Percentiles rank a stretch among this genome's conserved stretches.
phyloP scores from a whole-genome alignment of 92 coral and sea anemone genomes.

The Actinostola sp. region DNA sequence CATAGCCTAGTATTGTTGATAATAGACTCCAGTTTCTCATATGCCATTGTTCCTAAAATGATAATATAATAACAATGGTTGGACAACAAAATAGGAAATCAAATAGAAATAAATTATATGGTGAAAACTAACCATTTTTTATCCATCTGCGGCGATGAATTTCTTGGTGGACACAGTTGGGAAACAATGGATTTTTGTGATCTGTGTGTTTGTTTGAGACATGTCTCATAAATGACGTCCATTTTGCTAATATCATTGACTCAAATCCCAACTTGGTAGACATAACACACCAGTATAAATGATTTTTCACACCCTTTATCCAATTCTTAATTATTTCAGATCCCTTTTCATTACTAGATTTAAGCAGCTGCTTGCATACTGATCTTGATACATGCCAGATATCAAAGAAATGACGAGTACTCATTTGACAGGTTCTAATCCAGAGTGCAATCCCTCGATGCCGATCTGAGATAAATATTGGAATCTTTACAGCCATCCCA shows the following conservation, averaged over 20 bases:
- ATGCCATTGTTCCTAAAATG: conserved; percentile 32
- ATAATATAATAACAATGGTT: conserved; percentile 1
- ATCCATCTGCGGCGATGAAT: conserved; percentile 30
- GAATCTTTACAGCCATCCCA: conserved; percentile 3
- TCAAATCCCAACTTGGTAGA: conserved; percentile 45
- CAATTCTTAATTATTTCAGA: conserved; percentile 45
- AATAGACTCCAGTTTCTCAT: conserved; percentile 31
- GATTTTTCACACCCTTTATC: conserved; percentile 40
- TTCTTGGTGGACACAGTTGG: conserved; percentile 42
- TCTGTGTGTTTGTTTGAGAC: conserved; percentile 39
- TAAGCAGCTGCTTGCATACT: conserved; percentile 38
- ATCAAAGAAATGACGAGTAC: conserved; percentile 49
- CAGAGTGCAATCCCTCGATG: conserved; percentile 61
- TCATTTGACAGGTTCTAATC: conserved; percentile 29
- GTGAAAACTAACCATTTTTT: neutral
- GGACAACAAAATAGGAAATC: neutral
- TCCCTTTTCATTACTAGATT: conserved; percentile 53
- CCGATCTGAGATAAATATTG: conserved; percentile 48
- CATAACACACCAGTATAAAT: conserved; percentile 58
- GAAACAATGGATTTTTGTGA: conserved; percentile 15
- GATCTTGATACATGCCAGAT: conserved; percentile 66
- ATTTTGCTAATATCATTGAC: conserved; percentile 39
- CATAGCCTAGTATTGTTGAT: conserved; percentile 21
- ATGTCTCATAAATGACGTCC: conserved; percentile 47
- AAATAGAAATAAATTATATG: neutral